Evolutionary conservation across 2,888 invertebrate genomes (phyloP), one percentile per base, ranked within the genome.

Genomic region (Autographa pulchrina): DNA sequence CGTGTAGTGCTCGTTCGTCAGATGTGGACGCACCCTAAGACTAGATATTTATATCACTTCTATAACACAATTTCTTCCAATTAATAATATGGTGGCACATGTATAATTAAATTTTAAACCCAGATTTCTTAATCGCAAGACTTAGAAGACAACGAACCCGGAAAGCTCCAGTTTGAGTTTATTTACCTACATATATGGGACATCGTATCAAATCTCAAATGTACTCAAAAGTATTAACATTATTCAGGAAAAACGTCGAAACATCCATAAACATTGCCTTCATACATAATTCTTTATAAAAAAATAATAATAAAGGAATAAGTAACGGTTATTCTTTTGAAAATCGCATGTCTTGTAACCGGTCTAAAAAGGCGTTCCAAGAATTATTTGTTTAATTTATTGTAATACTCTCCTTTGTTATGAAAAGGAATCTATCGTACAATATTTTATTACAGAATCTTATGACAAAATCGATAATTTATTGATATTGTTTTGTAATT

Each of bases 111-210:
- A 48, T n/a, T 48, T 48, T 48, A 6, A 56, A 11, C 54, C 25
- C 18, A 20, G 8, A 52, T 52, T 5, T 54, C 54, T 54, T 54
- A 20, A 54, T 38, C 20, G 20, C 16, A 7, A 9, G 25, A 7
- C 4, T 14, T 16, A 48, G 16, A 25, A 25, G 38, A 52, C 32
- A 18, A 31, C 56, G 38, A 56, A 41, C 41, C 54, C 58, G n/a
- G 31, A 20, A 35, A 4, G n/a, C 0, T n/a, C 31, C 32, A 16
- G 56, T 20, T 18, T 20, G 43, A 54, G 54, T 69, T 59, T 56
- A 43, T 60, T 71, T 65, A 60, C 60, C 54, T 41, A 59, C 38
- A n/a, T 52, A 72, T 61, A 20, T 32, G 41, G 48, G n/a, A 11
- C 38, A 52, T n/a, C 5, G 4, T 43, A 61, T 70, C 20, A 59